Percentiles rank a stretch among this genome's conserved stretches.
Evolutionary conservation across 2,113 vertebrate genomes (phyloP).

Genomic region (Pseudolaguvia tuberculata): DNA sequence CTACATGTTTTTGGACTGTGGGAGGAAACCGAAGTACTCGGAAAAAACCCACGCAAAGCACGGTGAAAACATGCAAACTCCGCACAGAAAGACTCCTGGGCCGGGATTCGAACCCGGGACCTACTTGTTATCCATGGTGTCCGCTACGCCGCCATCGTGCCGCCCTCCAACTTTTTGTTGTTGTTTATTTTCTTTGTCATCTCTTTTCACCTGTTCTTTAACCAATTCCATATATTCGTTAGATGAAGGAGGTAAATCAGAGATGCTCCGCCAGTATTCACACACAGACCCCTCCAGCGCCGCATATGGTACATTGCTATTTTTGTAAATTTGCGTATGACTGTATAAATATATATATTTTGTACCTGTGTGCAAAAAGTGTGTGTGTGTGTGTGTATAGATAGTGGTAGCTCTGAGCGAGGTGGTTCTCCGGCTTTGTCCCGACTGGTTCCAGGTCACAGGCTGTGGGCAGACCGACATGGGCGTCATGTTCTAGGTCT

Average conservation of each 20-base stretch:
- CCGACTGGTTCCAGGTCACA: constrained; percentile 70
- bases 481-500: constrained; percentile 81
- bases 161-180: too few relatives aligned
- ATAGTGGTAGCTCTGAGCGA: constrained; percentile 65
- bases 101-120: too few relatives aligned
- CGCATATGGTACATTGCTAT: constrained; percentile 32
- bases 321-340: not conserved
- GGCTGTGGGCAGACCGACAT: constrained; percentile 74
- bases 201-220: too few relatives aligned
- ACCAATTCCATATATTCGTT: not conserved
- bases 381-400: constrained; percentile 48
- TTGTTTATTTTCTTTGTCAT: too few relatives aligned
- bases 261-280: constrained; percentile 44
- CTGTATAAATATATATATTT: not conserved
- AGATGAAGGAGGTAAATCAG: constrained; percentile 65
- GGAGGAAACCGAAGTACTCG: too few relatives aligned
- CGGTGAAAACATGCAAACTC: too few relatives aligned
- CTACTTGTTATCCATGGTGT: too few relatives aligned
- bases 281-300: constrained; percentile 52
- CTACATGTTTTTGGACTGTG: too few relatives aligned
- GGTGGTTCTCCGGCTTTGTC: constrained; percentile 56
- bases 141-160: too few relatives aligned
- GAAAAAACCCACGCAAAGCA: too few relatives aligned
- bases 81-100: too few relatives aligned
- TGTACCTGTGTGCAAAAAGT: constrained; percentile 2